Evolutionary conservation across 2,113 vertebrate species (phyloP).

Genomic region (Actinemys pallida): DNA sequence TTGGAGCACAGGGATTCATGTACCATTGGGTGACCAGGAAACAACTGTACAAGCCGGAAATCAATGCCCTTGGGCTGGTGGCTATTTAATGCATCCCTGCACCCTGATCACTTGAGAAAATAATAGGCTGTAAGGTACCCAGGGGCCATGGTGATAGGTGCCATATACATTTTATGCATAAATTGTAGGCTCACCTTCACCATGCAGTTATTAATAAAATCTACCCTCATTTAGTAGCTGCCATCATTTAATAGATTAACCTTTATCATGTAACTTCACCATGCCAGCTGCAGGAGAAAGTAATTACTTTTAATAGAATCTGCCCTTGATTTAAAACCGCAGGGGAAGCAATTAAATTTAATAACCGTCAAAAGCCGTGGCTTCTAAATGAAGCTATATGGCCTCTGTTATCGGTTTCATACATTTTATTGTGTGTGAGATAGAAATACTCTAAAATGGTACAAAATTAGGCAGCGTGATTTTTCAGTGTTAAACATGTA

Average conservation of each 20-base stretch:
- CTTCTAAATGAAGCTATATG: constrained; percentile 68
- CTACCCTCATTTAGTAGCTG: constrained; percentile 63
- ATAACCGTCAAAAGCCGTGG: constrained; percentile 68
- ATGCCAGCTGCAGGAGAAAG: constrained; percentile 59
- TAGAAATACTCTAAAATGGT: background rate
- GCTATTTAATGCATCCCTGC: background rate
- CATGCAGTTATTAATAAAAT: constrained; percentile 49
- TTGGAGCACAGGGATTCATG: background rate
- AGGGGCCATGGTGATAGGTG: background rate
- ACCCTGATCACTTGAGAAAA: background rate
- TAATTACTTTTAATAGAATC: constrained; percentile 72
- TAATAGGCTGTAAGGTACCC: background rate
- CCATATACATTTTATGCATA: accelerated
- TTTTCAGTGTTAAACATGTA: background rate
- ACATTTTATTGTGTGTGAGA: constrained; percentile 36
- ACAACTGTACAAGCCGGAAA: background rate
- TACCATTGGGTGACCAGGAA: background rate
- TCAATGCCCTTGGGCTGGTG: background rate
- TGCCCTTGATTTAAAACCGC: constrained; percentile 67
- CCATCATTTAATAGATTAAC: constrained; percentile 69
- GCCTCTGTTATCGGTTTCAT: constrained; percentile 55
- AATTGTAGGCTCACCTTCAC: constrained; percentile 19
- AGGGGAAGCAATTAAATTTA: constrained; percentile 70
- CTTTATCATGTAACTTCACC: constrained; percentile 69
- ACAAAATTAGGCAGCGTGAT: background rate